Base-by-base conservation (phyloP, 2,888 invertebrate species). In the Agonopterix heracliana region DNA sequence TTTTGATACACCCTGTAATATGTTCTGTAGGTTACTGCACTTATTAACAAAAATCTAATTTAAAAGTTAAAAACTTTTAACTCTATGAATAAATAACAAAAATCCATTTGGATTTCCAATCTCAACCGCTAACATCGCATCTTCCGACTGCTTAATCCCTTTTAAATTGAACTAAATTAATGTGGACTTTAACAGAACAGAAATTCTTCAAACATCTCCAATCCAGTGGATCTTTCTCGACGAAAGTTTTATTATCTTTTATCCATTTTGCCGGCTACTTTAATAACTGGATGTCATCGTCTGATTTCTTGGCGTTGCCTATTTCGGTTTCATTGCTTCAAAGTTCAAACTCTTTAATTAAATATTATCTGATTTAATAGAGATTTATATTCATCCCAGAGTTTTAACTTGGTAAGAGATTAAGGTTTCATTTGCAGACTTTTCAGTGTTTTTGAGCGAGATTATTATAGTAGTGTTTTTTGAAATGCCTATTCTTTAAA, bases 81-180 rank as follows among this genome's bases (percentile, higher is more conserved):
- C 26, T 5, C 26, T 26, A 7, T 26, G 26, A 26, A 26, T 26
- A 17, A 36, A 42, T 38, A 46, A 46, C 34, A 34, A 10, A 35
- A 50, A 44, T 26, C 35, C 50, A 34, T 26, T 7, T 9, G 45
- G 45, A n/a, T 45, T 42, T 47, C 9, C 49, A 9, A 26, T 26
- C 34, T 10, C 44, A 35, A 34, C 41, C 12, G 35, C 41, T 48
- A 41, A 41, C 26, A 41, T 41, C 51, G 53, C 41, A 26, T 42
- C 48, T 48, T 44, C 42, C 50, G 55, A 47, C 61, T 54, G 50
- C 50, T 50, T 74, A 78, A 78, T 73, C 71, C 71, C 54, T 69
- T 63, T 73, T 66, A 70, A 71, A 78, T 74, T 74, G 66, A 66
- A 66, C 61, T 62, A 67, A 76, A 74, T 80, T 74, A 74, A 73